These are phyloP conservation scores for Columba janthina DNA, from an alignment of 2,113 vertebrate species.

Conservation along the genomic window DNA sequence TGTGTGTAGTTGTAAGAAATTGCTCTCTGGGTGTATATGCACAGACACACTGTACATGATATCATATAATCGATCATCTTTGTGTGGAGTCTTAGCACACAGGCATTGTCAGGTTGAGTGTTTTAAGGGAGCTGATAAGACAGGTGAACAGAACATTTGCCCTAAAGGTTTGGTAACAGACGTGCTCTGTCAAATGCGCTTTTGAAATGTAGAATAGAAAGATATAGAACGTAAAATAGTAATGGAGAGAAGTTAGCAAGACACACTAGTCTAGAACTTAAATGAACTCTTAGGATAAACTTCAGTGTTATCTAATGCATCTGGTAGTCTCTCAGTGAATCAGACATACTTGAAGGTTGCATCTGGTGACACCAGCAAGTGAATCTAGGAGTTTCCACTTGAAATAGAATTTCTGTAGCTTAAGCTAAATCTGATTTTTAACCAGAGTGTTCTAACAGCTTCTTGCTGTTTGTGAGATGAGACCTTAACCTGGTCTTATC, in stretches of 20 bases:
- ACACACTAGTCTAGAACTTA: neutral
- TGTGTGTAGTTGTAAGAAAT: neutral
- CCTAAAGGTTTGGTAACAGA: neutral
- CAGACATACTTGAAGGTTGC: neutral
- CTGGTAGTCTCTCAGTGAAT: neutral
- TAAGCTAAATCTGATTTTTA: neutral
- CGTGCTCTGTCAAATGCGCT: neutral
- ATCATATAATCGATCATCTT: neutral
- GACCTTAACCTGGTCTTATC: neutral
- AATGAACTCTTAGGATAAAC: neutral
- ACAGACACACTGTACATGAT: neutral
- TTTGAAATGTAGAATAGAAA: neutral
- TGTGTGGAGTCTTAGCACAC: neutral
- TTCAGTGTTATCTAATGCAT: neutral
- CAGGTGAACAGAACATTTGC: neutral
- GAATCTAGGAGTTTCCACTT: neutral
- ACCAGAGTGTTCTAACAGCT: neutral
- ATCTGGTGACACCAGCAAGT: neutral
- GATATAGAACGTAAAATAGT: neutral
- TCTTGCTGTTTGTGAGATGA: neutral
- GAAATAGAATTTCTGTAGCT: neutral
- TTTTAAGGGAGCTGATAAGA: neutral
- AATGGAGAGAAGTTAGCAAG: neutral
- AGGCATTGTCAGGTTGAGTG: neutral
- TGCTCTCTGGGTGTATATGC: neutral